Conservation (phyloP, 2,113 vertebrate species). For the Vidua chalybeata region DNA sequence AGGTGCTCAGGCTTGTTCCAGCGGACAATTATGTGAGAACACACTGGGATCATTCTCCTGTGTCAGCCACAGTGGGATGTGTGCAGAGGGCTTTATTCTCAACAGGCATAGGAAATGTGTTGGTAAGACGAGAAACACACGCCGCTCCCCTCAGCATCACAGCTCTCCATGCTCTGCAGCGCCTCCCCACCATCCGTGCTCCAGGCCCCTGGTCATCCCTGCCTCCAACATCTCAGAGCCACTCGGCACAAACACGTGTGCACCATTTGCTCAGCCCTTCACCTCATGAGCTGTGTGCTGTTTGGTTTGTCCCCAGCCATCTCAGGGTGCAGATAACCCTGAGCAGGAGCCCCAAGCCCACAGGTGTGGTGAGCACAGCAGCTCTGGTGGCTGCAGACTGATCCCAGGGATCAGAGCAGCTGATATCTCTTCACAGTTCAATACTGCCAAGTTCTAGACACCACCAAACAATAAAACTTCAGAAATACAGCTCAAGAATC, state of each 20-base stretch:
- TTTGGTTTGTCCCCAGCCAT: background rate
- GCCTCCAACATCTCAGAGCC: slow-evolving; percentile 37
- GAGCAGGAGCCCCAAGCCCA: background rate
- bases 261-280: slow-evolving; percentile 15
- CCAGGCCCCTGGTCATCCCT: slow-evolving; percentile 40
- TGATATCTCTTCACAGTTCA: background rate
- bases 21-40: slow-evolving; percentile 75
- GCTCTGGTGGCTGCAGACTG: background rate
- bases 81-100: slow-evolving; percentile 78
- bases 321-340: background rate
- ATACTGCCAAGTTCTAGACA: background rate
- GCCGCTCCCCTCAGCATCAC: background rate
- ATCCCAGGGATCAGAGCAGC: background rate
- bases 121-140: slow-evolving; percentile 72
- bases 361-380: background rate
- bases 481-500: background rate
- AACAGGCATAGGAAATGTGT: slow-evolving; percentile 71
- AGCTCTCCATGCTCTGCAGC: slow-evolving; percentile 16
- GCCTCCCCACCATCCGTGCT: slow-evolving; percentile 15
- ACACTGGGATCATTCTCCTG: slow-evolving; percentile 78
- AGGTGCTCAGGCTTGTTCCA: slow-evolving; percentile 73
- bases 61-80: slow-evolving; percentile 75
- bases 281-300: background rate
- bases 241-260: background rate
- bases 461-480: background rate